A percentile compares a stretch with the other conserved stretches of the same genome.
These are phyloP conservation scores for Geodia barretti DNA, from an alignment of 37 sponge, comb jelly and placozoan species.

Conservation along the genomic window DNA sequence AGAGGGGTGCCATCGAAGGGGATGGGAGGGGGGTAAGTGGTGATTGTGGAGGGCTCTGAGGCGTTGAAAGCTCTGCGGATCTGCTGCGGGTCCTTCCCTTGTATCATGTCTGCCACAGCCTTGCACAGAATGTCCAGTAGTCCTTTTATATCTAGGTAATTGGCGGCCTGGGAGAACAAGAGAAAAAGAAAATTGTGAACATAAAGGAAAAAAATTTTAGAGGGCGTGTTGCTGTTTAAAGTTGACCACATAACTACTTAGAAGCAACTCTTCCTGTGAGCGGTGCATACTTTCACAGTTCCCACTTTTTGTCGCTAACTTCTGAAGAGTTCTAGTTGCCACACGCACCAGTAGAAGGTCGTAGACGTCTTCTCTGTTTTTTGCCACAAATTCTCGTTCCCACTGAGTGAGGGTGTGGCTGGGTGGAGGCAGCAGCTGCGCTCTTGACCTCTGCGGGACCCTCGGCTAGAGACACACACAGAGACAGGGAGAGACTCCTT, in stretches of 20 bases:
- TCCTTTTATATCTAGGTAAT: conserved; percentile 65
- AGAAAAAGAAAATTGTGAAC: too few relatives aligned
- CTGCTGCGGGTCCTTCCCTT: conserved; percentile 64
- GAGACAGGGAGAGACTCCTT: too few relatives aligned
- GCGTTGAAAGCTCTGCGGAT: conserved; percentile 58
- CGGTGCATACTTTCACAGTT: too few relatives aligned
- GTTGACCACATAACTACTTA: neutral
- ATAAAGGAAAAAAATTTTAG: neutral
- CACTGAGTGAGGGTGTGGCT: conserved; percentile 44
- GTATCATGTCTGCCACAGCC: conserved; percentile 56
- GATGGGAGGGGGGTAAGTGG: neutral
- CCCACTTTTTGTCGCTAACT: neutral
- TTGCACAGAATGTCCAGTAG: conserved; percentile 56
- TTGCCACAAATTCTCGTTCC: conserved; percentile 58
- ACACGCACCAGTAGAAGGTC: conserved; percentile 54
- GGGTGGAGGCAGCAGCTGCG: conserved; percentile 17
- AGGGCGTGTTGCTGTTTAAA: neutral
- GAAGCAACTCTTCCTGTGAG: neutral
- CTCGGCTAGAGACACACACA: conserved; percentile 26
- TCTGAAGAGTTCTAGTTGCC: neutral
- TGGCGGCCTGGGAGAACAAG: conserved; percentile 67
- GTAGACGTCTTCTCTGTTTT: conserved; percentile 53
- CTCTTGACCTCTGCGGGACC: conserved; percentile 35
- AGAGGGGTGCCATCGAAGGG: neutral
- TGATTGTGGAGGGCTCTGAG: conserved; percentile 23